Evolutionary conservation across 2,113 vertebrate genomes (phyloP).

Genomic region (Rhipidura dahli): DNA sequence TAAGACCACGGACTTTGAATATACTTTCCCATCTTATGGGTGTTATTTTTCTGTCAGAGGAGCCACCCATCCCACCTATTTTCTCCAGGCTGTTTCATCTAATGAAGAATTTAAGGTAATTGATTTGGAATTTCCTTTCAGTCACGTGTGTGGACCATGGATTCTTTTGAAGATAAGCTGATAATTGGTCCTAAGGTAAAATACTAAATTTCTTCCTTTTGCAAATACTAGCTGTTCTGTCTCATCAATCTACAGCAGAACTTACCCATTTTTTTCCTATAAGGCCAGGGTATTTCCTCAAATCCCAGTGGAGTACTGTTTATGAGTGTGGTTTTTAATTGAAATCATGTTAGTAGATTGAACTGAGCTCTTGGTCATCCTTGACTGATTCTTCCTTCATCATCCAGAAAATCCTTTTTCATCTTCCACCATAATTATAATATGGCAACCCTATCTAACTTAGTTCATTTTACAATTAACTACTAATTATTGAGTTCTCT

Average conservation of each 20-base stretch:
- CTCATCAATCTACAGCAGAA: not conserved
- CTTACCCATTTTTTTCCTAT: not conserved
- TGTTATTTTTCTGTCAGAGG: not conserved
- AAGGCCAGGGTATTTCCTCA: not conserved
- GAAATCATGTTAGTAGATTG: not conserved
- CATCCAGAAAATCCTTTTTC: not conserved
- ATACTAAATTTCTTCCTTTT: not conserved
- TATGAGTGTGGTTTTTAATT: slow-evolving; percentile 18
- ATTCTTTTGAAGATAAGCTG: not conserved
- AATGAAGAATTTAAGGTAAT: not conserved
- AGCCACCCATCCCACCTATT: not conserved
- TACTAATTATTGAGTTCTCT: not conserved
- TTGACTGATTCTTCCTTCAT: slow-evolving; percentile 14
- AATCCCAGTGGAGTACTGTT: not conserved
- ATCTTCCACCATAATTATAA: slow-evolving; percentile 5
- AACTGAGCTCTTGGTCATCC: slow-evolving; percentile 21
- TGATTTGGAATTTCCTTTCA: not conserved
- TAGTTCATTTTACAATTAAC: not conserved
- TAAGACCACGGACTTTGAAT: not conserved
- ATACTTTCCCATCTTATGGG: not conserved
- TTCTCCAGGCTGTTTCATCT: not conserved
- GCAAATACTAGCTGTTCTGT: not conserved
- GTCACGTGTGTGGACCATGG: not conserved
- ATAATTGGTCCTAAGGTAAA: slow-evolving; percentile 19
- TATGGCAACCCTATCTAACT: not conserved